Evolutionary conservation across 2,797 vertebrate species (phyloP).

Genomic region (Lepilemur ruficaudatus): DNA sequence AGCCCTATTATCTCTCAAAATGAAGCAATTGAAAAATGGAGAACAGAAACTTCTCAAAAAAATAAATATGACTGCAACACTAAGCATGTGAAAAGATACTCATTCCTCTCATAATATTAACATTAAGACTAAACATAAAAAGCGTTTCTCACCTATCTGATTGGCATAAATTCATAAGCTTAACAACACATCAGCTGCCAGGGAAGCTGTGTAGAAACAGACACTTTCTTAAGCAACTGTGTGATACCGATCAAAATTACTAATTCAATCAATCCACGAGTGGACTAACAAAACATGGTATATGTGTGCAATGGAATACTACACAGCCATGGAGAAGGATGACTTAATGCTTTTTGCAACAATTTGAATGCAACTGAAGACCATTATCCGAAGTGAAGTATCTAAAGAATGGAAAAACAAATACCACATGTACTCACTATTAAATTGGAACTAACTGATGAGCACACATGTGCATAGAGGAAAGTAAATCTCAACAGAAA

Average conservation of each 20-base stretch:
- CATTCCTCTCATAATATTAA: not conserved
- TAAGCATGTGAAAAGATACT: not conserved
- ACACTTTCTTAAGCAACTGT: not conserved
- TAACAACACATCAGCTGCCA: not conserved
- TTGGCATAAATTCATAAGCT: not conserved
- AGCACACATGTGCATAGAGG: too few species aligned
- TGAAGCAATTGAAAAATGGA: not conserved
- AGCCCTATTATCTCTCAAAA: not conserved
- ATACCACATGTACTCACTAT: too few species aligned
- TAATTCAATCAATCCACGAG: not conserved
- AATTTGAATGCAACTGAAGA: too few species aligned
- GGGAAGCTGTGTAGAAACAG: not conserved
- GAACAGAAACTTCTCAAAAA: not conserved
- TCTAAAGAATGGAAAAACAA: too few species aligned
- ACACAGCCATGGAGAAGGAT: too few species aligned
- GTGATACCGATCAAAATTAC: not conserved
- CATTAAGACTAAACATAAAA: not conserved
- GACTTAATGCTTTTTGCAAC: not conserved
- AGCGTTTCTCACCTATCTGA: not conserved
- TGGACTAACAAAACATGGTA: not conserved
- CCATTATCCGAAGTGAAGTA: too few species aligned
- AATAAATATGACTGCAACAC: not conserved
- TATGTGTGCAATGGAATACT: not conserved
- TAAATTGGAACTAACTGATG: too few species aligned
- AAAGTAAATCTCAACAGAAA: too few species aligned